phyloP scores from a whole-genome alignment of 2,113 vertebrate genomes.

The Neolamprologus caudopunctatus region DNA sequence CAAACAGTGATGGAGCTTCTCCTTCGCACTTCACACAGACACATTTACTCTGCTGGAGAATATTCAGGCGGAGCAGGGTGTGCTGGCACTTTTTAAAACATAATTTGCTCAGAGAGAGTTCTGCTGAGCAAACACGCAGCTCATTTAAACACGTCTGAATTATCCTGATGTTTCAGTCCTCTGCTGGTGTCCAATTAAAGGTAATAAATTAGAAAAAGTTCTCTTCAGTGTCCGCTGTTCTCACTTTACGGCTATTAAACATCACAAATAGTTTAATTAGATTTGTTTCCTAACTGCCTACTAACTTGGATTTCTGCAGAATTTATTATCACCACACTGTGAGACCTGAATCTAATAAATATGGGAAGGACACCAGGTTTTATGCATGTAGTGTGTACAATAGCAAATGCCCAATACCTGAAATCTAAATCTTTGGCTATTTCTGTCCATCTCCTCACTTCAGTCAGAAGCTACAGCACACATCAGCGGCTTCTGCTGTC shows the following conservation, averaged over 20 bases:
- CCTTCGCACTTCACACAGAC: background rate
- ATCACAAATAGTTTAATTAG: background rate
- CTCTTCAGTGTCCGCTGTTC: background rate
- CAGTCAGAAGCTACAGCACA: background rate
- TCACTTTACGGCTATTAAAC: background rate
- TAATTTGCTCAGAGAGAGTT: background rate
- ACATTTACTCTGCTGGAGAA: background rate
- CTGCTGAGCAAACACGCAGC: background rate
- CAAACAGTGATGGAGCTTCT: background rate
- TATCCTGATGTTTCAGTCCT: background rate
- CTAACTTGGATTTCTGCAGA: background rate
- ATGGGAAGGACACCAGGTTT: background rate
- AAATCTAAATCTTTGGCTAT: background rate
- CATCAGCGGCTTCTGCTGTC: background rate
- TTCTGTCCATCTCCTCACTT: background rate
- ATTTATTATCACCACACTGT: background rate
- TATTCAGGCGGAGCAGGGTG: background rate
- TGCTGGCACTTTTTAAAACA: background rate
- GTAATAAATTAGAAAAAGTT: background rate
- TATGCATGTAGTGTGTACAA: too few species aligned
- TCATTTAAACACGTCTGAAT: background rate
- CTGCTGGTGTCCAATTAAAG: background rate
- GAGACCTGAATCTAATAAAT: accelerated
- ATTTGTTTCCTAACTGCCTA: background rate
- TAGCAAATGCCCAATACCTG: accelerated